Conservation (phyloP, 2,797 vertebrate genomes). For the Poecilia picta region DNA sequence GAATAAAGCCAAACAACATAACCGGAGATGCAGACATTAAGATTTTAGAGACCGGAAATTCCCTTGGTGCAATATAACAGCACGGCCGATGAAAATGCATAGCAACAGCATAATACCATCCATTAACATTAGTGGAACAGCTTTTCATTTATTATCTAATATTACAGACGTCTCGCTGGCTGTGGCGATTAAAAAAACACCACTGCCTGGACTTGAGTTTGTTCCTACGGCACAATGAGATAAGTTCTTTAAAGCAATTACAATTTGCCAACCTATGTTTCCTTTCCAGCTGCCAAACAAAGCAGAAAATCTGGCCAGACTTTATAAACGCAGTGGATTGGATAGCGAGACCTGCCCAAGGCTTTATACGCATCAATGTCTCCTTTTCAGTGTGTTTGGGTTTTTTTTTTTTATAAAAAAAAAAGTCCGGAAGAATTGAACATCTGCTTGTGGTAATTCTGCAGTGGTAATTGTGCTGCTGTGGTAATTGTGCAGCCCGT, state of each 20-base stretch:
- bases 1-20: conserved; percentile 40
- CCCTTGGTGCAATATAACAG: conserved; percentile 29
- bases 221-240: background rate
- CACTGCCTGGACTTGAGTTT: background rate
- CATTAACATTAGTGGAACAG: conserved; percentile 15
- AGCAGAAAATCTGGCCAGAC: conserved; percentile 6
- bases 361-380: background rate
- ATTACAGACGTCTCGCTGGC: background rate
- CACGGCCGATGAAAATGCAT: conserved; percentile 23
- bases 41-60: conserved; percentile 38
- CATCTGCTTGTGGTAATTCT: background rate
- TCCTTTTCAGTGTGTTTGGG: background rate
- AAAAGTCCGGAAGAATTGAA: background rate
- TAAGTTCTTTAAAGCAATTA: background rate
- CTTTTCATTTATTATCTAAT: background rate
- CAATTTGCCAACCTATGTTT: background rate
- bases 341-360: background rate
- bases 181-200: background rate
- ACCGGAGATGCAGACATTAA: conserved; percentile 40
- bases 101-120: conserved; percentile 4
- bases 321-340: conserved; percentile 8
- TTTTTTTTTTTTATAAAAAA: too few species aligned
- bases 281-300: conserved; percentile 16
- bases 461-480: too few species aligned
- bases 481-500: background rate